Evolutionary conservation across 2,797 vertebrate genomes (phyloP), one percentile per base, ranked within the genome.

Genomic region (Triplophysa yarkandensis): DNA sequence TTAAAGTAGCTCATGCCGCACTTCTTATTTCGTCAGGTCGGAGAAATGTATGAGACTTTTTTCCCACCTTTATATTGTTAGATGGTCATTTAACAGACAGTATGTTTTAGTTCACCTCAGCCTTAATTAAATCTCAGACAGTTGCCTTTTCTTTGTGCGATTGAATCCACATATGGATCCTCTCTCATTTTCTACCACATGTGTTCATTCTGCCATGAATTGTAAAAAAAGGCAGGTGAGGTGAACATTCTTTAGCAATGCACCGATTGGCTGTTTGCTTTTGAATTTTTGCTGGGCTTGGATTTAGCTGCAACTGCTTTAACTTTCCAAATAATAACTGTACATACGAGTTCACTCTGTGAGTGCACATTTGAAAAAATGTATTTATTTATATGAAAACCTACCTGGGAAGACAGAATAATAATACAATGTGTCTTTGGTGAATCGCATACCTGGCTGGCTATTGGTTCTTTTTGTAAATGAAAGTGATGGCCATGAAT

Each of bases 281-380:
- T 94, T 91, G 87, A 89, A 19, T n/a, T 16, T n/a, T 46, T 87
- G 91, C 91, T 83, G 88, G 87, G 88, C 77, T 79, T 90, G 90
- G 91, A 85, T 91, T 90, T 89, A 86, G 62, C 82, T 93, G 92
- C 92, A 90, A 74, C 52, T 81, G 88, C 94, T 92, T 95, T 95
- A 92, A 92, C 94, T 95, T 94, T 95, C 95, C 94, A 91, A 94
- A 95, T 96, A 96, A 57, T 52, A 43, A 11, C 92, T 98, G 97
- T 99, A 98, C 93, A 98, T 96, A 98, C 94, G 94, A 97, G 95
- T 97, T 99, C 96, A 98, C 96, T 99, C 97, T 98, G 96, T 98
- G 97, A 99, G 97, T 99, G 97, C 95, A 96, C 96, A 96, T 96
- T 97, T 98, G 94, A n/a, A 96, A 98, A 97, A 96, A 93, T 96